These are phyloP conservation scores for Lasaia peninsularis DNA, from an alignment of 1,140 invertebrate species.

Conservation along the genomic window DNA sequence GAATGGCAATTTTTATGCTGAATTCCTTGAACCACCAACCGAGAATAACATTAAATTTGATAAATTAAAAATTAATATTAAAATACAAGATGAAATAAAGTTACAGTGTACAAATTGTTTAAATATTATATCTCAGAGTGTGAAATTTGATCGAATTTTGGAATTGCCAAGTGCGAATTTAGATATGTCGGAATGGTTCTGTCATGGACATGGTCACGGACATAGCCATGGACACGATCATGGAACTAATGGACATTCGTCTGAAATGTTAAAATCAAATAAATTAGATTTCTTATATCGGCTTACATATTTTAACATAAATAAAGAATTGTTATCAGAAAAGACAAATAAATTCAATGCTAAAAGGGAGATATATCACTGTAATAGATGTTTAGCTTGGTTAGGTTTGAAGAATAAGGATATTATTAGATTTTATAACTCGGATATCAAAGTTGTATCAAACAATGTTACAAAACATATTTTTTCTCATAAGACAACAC, in stretches of 20 bases:
- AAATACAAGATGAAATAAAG: slow-evolving; percentile 45
- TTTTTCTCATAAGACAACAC: slow-evolving; percentile 40
- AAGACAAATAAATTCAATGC: slow-evolving; percentile 63
- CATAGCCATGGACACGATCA: slow-evolving; percentile 58
- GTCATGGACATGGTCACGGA: slow-evolving; percentile 60
- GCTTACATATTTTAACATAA: slow-evolving; percentile 71
- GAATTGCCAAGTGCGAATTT: slow-evolving; percentile 76
- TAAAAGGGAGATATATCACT: slow-evolving; percentile 69
- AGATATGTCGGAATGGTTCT: slow-evolving; percentile 79
- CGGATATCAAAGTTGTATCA: slow-evolving; percentile 55
- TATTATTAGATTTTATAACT: slow-evolving; percentile 67
- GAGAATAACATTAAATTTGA: slow-evolving; percentile 38
- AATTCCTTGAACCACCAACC: slow-evolving; percentile 57
- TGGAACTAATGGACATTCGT: slow-evolving; percentile 18
- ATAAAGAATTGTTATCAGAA: slow-evolving; percentile 51
- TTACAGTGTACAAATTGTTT: slow-evolving; percentile 76
- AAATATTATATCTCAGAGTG: slow-evolving; percentile 55
- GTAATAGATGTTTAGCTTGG: slow-evolving; percentile 76
- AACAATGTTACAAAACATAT: slow-evolving; percentile 37
- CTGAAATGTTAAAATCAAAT: slow-evolving; percentile 58
- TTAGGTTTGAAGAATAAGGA: slow-evolving; percentile 68
- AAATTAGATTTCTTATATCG: slow-evolving; percentile 73
- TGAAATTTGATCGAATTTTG: slow-evolving; percentile 74
- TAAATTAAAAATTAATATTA: slow-evolving; percentile 55
- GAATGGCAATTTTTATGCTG: slow-evolving; percentile 74